phyloP scores from a whole-genome alignment of 2,888 invertebrate genomes.

The Hydriomena furcata region DNA sequence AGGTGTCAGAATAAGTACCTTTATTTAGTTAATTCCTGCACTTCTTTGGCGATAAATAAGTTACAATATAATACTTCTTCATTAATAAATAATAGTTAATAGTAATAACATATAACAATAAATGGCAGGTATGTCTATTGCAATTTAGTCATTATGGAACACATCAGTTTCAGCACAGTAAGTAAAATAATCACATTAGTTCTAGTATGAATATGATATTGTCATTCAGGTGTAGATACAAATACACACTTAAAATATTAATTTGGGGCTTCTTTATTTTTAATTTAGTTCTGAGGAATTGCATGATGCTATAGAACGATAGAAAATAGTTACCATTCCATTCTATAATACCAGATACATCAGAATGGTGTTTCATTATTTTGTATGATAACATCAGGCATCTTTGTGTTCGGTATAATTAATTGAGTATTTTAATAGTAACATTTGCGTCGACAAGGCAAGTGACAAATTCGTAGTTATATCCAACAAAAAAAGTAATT shows the following conservation, averaged over 20 bases:
- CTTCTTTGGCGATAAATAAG: conserved; percentile 25
- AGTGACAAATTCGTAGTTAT: conserved; percentile 51
- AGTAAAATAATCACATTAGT: conserved; percentile 29
- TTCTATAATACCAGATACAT: not conserved
- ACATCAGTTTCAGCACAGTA: conserved; percentile 57
- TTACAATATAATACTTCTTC: conserved; percentile 26
- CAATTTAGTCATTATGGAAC: conserved; percentile 70
- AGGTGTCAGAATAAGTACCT: not conserved
- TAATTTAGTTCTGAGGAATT: conserved; percentile 4
- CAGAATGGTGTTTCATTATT: not conserved
- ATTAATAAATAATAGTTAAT: conserved; percentile 26
- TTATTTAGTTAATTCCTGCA: conserved; percentile 14
- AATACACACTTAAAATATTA: conserved; percentile 32
- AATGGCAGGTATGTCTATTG: conserved; percentile 68
- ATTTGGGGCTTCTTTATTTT: conserved; percentile 12
- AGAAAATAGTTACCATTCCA: not conserved
- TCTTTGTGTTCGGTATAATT: conserved; percentile 31
- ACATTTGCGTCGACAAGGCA: conserved; percentile 42
- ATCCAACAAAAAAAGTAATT: conserved; percentile 50
- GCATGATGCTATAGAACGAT: not conserved
- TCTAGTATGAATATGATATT: conserved; percentile 23
- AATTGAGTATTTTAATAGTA: conserved; percentile 50
- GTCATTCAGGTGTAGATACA: conserved; percentile 17
- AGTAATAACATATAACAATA: conserved; percentile 47
- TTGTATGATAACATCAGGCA: conserved; percentile 7